Percentiles rank a stretch among this genome's conserved stretches.
Conservation (phyloP, 2,113 vertebrate genomes). For the Austrofundulus limnaeus region DNA sequence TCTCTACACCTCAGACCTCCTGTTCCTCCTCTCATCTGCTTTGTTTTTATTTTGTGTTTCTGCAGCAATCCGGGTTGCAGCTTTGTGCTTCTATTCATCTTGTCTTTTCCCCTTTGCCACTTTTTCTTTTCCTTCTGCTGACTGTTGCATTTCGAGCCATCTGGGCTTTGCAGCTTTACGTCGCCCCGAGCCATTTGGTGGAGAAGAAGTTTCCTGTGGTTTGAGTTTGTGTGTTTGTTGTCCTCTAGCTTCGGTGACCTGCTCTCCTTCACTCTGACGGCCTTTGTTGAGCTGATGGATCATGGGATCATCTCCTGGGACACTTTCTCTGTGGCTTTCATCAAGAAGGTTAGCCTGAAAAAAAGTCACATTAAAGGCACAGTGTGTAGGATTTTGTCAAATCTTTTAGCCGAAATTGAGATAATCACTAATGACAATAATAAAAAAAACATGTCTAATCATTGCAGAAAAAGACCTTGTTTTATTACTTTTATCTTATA, state of each 20-base stretch:
- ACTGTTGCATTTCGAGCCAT: conserved; percentile 39
- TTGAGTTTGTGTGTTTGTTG: conserved; percentile 62
- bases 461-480: too few relatives aligned
- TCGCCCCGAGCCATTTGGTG: conserved; percentile 28
- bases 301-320: conserved; percentile 99
- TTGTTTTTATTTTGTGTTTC: conserved; percentile 3
- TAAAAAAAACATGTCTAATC: too few relatives aligned
- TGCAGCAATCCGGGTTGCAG: conserved; percentile 37
- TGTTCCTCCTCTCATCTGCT: conserved; percentile 12
- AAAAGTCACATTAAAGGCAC: conserved; percentile 10
- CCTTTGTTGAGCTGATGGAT: conserved; percentile 99
- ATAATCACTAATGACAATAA: too few relatives aligned
- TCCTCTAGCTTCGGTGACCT: conserved; percentile 95
- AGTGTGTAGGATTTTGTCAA: too few relatives aligned
- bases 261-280: conserved; percentile 97
- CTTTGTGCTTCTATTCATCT: conserved; percentile 27
- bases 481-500: too few relatives aligned
- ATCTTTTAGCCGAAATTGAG: too few relatives aligned
- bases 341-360: conserved; percentile 90
- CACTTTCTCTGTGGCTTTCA: conserved; percentile 98
- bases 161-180: conserved; percentile 45
- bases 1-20: conserved; percentile 42
- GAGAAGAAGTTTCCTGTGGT: conserved; percentile 64
- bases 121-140: conserved; percentile 35
- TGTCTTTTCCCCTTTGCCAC: conserved; percentile 8